phyloP scores from a whole-genome alignment of 2,888 invertebrate species.

The Lasioglossum marginatum region DNA sequence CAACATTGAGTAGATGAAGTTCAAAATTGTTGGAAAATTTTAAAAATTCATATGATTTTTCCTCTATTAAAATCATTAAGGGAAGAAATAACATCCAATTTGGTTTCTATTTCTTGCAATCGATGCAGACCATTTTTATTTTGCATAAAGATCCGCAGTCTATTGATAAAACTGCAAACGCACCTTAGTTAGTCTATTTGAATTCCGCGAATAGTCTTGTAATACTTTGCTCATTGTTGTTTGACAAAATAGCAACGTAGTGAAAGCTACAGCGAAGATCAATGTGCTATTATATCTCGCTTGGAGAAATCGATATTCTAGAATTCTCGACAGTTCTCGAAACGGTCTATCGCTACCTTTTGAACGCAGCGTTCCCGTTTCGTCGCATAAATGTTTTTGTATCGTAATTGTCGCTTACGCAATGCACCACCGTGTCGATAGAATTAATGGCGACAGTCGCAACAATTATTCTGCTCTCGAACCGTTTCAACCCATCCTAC shows the following conservation, averaged over 20 bases:
- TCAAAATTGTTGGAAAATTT: too few species aligned
- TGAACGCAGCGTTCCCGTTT: conserved; percentile 40
- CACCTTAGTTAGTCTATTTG: too few species aligned
- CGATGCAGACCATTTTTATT: too few species aligned
- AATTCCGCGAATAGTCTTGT: too few species aligned
- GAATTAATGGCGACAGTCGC: conserved; percentile 33
- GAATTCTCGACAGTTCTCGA: neutral
- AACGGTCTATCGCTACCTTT: neutral
- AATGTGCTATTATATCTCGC: neutral
- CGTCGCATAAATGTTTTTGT: conserved; percentile 36
- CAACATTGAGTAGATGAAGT: too few species aligned
- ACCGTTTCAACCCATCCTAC: neutral
- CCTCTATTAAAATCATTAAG: too few species aligned
- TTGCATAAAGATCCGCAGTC: too few species aligned
- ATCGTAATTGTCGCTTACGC: conserved; percentile 57
- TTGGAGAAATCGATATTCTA: neutral
- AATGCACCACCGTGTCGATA: conserved; percentile 40
- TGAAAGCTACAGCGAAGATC: neutral
- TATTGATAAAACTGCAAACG: neutral
- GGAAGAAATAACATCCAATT: too few species aligned
- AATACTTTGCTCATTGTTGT: too few species aligned
- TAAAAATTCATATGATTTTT: too few species aligned
- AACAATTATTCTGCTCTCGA: neutral
- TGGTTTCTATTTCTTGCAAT: too few species aligned
- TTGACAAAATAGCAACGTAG: neutral